Evolutionary conservation across 2,113 vertebrate species (phyloP).

Genomic region (Polyodon spathula): DNA sequence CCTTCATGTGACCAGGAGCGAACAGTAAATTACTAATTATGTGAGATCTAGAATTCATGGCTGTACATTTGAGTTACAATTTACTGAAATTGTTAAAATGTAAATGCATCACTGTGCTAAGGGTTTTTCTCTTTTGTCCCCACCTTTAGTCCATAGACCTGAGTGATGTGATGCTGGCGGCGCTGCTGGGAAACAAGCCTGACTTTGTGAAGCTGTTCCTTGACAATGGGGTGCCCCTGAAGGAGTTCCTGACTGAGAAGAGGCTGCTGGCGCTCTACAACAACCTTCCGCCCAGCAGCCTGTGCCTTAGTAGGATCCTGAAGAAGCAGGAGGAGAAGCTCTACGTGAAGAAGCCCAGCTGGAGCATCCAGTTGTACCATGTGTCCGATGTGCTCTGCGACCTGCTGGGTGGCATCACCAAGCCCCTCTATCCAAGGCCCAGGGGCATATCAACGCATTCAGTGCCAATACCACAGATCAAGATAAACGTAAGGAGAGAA

Average conservation of each 20-base stretch:
- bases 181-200: slow-evolving; percentile 79
- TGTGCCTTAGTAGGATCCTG: slow-evolving; percentile 69
- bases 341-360: slow-evolving; percentile 10
- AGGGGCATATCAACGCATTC: slow-evolving; percentile 1
- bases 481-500: slow-evolving; percentile 32
- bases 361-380: slow-evolving; percentile 51
- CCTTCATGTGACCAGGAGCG: no score
- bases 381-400: slow-evolving; percentile 74
- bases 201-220: slow-evolving; percentile 84
- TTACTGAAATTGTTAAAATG: background rate
- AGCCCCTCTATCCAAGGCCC: slow-evolving; percentile 60
- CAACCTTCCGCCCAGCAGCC: slow-evolving; percentile 61
- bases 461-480: slow-evolving; percentile 23
- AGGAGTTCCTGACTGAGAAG: slow-evolving; percentile 67
- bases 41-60: background rate
- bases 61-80: background rate
- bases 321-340: slow-evolving; percentile 51
- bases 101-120: background rate
- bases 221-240: slow-evolving; percentile 76
- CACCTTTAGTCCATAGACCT: slow-evolving; percentile 71
- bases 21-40: no score
- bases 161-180: slow-evolving; percentile 72
- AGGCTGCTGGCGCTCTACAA: slow-evolving; percentile 69
- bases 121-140: slow-evolving; percentile 1
- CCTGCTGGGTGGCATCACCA: slow-evolving; percentile 74